Evolutionary conservation across 37 sponge, comb jelly and placozoan genomes (phyloP), one percentile per base, ranked within the genome.

Genomic region (Eunapius fragilis): DNA sequence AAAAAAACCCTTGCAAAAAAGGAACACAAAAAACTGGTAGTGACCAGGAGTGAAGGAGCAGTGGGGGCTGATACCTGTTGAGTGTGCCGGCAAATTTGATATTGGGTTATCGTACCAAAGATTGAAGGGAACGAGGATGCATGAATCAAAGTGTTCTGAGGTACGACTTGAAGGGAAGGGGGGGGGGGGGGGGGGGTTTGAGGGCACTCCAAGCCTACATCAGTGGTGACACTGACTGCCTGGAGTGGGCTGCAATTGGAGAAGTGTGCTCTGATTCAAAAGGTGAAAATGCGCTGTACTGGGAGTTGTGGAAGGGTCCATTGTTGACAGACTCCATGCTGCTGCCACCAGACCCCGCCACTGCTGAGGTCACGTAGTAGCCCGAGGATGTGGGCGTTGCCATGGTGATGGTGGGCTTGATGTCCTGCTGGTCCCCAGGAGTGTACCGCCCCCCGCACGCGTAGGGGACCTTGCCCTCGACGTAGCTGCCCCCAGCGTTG

Each of bases 281-380:
- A 0, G 87, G 80, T 25, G 87, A 79, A 35, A 86, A 87, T 2
- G 87, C 82, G 35, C 74, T 72, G 35, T 81, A 81, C 58, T 37
- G 83, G 0, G 83, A 38, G 4, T 47, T 26, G 48, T 82, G 70
- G 31, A 82, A 36, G 13, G 67, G 12, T 24, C 77, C 77, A 24
- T 50, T 58, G 50, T 45, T 69, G 0, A 30, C 84, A 31, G 69
- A 32, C 23, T 48, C 84, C 25, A 69, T 75, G 24, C 73, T 45
- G 76, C 17, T 75, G 28, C 74, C 74, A n/a, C n/a, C n/a, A 13
- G 68, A 69, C 10, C 22, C 31, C 2, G 22, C 36, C 71, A 76
- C 76, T n/a, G n/a, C n/a, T 2, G 31, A 25, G 27, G 26, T 58
- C 28, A 37, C 17, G 45, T 47, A 28, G 68, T 71, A 74, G 37